phyloP scores from a whole-genome alignment of 1,140 invertebrate species.

The Nebria ingens region DNA sequence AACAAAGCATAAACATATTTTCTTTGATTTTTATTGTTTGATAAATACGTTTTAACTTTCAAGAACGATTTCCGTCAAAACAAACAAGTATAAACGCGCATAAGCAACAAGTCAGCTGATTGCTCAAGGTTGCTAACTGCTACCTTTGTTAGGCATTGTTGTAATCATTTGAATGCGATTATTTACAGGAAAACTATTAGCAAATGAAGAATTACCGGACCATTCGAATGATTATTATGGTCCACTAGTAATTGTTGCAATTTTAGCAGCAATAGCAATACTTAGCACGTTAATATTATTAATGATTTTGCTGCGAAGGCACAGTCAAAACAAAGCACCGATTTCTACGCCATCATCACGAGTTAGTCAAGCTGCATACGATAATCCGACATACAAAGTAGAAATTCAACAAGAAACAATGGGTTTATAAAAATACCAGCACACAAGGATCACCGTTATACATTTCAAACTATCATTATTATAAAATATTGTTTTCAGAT shows the following conservation, averaged over 20 bases:
- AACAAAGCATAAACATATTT: no score
- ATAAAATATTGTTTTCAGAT: no score
- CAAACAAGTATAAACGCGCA: no score
- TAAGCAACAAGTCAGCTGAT: no score
- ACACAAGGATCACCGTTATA: no score
- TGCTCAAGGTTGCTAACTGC: no score
- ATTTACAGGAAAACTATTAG: slow-evolving; percentile 50
- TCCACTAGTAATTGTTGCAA: slow-evolving; percentile 74
- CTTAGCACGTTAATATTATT: slow-evolving; percentile 68
- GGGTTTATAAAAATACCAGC: slow-evolving; percentile 46
- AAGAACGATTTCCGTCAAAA: no score
- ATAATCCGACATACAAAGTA: slow-evolving; percentile 90
- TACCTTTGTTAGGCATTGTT: background rate
- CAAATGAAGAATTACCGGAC: slow-evolving; percentile 33
- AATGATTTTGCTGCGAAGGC: slow-evolving; percentile 65
- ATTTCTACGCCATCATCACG: slow-evolving; percentile 55
- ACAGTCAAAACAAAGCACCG: slow-evolving; percentile 53
- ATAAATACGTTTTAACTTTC: no score
- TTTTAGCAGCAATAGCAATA: slow-evolving; percentile 73
- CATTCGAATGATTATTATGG: slow-evolving; percentile 70
- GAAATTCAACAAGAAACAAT: slow-evolving; percentile 84
- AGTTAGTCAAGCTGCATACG: slow-evolving; percentile 71
- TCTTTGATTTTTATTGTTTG: no score
- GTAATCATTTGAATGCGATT: background rate
- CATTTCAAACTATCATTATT: no score